phyloP scores from a whole-genome alignment of 1,140 invertebrate species.

The Lucilia sericata region DNA sequence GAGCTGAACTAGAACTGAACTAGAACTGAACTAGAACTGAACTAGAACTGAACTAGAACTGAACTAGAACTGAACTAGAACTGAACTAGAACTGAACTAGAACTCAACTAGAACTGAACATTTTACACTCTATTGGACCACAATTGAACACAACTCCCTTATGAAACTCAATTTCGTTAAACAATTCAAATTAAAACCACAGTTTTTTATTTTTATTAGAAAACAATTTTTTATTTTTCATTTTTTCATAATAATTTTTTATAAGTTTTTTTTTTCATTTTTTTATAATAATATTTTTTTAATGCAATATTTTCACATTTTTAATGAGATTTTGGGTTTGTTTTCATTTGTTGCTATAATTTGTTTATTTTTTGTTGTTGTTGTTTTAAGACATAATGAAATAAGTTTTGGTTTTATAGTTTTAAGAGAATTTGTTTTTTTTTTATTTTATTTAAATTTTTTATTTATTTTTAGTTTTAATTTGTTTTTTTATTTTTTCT shows the following conservation, averaged over 20 bases:
- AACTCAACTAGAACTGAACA: too few species aligned
- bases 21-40: too few species aligned
- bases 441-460: constrained; percentile 51
- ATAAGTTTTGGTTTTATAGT: constrained; percentile 52
- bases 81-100: too few species aligned
- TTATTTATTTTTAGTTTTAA: constrained; percentile 38
- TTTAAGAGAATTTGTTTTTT: constrained; percentile 46
- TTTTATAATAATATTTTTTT: constrained; percentile 54
- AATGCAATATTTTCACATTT: constrained; percentile 50
- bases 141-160: too few species aligned
- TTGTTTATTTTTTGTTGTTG: constrained; percentile 43
- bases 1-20: too few species aligned
- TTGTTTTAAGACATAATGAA: constrained; percentile 41
- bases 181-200: background rate
- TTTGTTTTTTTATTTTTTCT: constrained; percentile 47
- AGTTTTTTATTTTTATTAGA: constrained; percentile 60
- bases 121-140: too few species aligned
- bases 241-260: constrained; percentile 48
- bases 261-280: constrained; percentile 51
- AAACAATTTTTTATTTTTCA: constrained; percentile 57
- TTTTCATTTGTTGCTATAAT: constrained; percentile 46
- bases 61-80: too few species aligned
- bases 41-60: too few species aligned
- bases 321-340: constrained; percentile 37
- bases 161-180: too few species aligned